These are phyloP conservation scores for Teleopsis dalmanni DNA, from an alignment of 1,140 invertebrate genomes.

Conservation along the genomic window DNA sequence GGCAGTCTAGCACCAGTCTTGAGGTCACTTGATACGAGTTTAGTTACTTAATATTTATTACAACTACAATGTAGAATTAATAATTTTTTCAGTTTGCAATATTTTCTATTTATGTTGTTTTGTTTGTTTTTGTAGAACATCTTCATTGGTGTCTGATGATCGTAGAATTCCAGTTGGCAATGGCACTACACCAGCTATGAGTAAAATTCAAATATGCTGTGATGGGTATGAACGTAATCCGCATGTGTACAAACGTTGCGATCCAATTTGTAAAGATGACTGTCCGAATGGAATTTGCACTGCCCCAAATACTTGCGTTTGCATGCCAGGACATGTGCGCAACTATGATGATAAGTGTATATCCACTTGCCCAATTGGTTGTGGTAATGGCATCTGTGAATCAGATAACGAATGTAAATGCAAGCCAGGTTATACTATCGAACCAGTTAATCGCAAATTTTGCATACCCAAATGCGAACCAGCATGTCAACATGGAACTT, in stretches of 20 bases:
- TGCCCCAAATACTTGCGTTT: conserved; percentile 53
- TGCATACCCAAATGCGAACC: conserved; percentile 54
- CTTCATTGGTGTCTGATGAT: conserved; percentile 41
- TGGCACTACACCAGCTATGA: conserved; percentile 52
- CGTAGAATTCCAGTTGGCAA: conserved; percentile 47
- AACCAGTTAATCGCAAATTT: conserved; percentile 43
- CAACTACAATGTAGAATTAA: too few species aligned
- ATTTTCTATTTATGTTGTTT: not conserved
- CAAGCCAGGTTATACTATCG: conserved; percentile 53
- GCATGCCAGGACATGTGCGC: conserved; percentile 51
- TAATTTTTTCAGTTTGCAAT: not conserved
- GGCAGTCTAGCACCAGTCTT: too few species aligned
- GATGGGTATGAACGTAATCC: conserved; percentile 53
- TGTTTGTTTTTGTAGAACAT: conserved; percentile 24
- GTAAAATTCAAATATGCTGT: conserved; percentile 55
- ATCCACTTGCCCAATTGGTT: conserved; percentile 39
- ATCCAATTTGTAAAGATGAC: conserved; percentile 49
- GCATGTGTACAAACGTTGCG: conserved; percentile 50
- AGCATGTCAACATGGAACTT: conserved; percentile 51
- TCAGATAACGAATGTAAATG: conserved; percentile 51
- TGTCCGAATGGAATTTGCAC: conserved; percentile 54
- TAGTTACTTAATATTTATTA: too few species aligned
- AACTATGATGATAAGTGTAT: conserved; percentile 34
- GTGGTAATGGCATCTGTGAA: conserved; percentile 47
- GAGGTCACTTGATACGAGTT: too few species aligned